Evolutionary conservation across 2,888 invertebrate species (phyloP).

Genomic region (Drosophila maculinotata): DNA sequence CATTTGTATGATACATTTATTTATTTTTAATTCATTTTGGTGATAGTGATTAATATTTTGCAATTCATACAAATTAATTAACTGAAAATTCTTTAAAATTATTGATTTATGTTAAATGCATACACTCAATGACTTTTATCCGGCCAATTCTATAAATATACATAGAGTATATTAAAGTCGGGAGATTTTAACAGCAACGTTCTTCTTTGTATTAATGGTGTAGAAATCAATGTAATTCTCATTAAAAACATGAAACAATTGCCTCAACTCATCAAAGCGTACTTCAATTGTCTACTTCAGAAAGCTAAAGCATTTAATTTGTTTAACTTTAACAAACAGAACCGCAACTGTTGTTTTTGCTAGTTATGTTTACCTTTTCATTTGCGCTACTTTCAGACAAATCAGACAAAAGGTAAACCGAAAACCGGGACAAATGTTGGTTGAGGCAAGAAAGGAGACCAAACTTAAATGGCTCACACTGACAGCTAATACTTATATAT

Average conservation of each 20-base stretch:
- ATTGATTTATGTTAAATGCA: no score
- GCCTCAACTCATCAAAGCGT: neutral
- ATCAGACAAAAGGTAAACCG: slow-evolving; percentile 44
- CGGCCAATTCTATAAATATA: no score
- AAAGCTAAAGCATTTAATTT: slow-evolving; percentile 52
- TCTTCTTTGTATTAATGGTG: no score
- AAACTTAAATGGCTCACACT: slow-evolving; percentile 29
- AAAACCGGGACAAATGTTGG: slow-evolving; percentile 18
- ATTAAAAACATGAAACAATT: neutral
- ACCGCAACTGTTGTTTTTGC: slow-evolving; percentile 15
- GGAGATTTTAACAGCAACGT: no score
- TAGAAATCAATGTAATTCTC: neutral
- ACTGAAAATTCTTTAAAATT: no score
- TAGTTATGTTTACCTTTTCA: slow-evolving; percentile 41
- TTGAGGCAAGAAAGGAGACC: slow-evolving; percentile 8
- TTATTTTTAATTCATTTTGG: no score
- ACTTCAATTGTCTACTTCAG: slow-evolving; percentile 34
- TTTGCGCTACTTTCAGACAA: slow-evolving; percentile 24
- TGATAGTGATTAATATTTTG: no score
- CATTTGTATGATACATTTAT: no score
- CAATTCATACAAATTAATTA: no score
- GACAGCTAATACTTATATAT: slow-evolving; percentile 13
- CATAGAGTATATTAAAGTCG: no score
- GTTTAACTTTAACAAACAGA: slow-evolving; percentile 56
- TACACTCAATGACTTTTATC: no score